phyloP scores from a whole-genome alignment of 2,113 vertebrate species.

The Cyphomyrus discorhynchus region DNA sequence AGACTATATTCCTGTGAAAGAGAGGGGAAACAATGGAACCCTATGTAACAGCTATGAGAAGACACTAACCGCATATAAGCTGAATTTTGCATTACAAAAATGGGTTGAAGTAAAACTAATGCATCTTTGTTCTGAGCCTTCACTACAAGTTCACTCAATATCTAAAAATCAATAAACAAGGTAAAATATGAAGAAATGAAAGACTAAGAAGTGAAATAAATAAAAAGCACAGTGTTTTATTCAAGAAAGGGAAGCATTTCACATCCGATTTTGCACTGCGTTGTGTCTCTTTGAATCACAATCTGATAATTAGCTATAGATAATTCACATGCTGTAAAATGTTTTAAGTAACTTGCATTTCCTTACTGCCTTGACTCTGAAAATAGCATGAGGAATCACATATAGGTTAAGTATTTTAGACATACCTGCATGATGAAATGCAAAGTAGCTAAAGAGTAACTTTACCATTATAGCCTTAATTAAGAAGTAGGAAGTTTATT shows the following conservation, averaged over 20 bases:
- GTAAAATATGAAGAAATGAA: not conserved
- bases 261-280: not conserved
- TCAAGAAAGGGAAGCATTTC: not conserved
- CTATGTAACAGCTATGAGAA: not conserved
- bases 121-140: not conserved
- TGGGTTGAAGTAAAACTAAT: not conserved
- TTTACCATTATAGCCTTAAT: not conserved
- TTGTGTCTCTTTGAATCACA: not conserved
- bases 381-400: not conserved
- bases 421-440: not conserved
- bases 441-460: not conserved
- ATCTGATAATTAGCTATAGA: not conserved
- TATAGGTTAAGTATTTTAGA: not conserved
- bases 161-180: constrained; percentile 7
- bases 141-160: constrained; percentile 4
- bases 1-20: not conserved
- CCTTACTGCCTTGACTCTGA: not conserved
- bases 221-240: not conserved
- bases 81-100: not conserved
- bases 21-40: not conserved
- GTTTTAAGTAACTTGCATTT: not conserved
- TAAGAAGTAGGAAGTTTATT: not conserved
- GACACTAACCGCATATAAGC: not conserved
- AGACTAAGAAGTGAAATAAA: not conserved
- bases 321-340: not conserved